Evolutionary conservation across 2,113 vertebrate species (phyloP).

Genomic region (Micronycteris hirsuta): DNA sequence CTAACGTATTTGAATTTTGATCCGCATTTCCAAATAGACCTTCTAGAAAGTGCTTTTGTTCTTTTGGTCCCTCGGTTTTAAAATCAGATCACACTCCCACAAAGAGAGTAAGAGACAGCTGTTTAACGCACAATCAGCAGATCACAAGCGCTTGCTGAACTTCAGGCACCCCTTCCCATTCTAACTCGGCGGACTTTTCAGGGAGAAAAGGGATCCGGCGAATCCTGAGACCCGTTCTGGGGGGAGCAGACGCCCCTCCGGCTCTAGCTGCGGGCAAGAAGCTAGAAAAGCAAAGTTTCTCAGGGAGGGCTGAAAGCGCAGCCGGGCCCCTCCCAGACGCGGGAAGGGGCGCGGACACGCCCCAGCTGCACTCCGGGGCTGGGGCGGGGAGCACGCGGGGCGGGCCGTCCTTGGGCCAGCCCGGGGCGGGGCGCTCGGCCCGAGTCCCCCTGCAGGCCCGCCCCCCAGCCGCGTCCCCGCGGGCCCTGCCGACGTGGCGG

Average conservation of each 20-base stretch:
- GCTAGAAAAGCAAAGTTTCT: neutral
- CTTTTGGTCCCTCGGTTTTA: neutral
- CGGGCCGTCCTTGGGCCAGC: neutral
- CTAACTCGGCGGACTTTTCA: neutral
- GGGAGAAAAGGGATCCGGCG: neutral
- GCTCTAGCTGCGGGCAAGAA: fast-evolving
- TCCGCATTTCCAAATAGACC: neutral
- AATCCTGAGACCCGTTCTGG: neutral
- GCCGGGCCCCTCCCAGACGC: fast-evolving
- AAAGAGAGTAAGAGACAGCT: neutral
- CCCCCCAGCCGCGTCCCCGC: conserved; percentile 63
- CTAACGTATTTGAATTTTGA: neutral
- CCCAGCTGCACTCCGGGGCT: fast-evolving
- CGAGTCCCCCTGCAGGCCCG: neutral
- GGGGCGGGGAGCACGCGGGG: neutral
- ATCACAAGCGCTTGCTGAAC: neutral
- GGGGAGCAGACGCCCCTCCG: fast-evolving
- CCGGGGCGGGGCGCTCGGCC: neutral
- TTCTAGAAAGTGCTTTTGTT: neutral
- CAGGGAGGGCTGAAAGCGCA: fast-evolving
- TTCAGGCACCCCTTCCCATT: neutral
- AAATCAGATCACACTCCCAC: neutral
- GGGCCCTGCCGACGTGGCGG: conserved; percentile 81
- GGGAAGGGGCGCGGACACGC: fast-evolving
- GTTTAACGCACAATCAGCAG: neutral